Evolutionary conservation across 2,888 invertebrate genomes (phyloP), one percentile per base, ranked within the genome.

Genomic region (Ennomos quercinarius): DNA sequence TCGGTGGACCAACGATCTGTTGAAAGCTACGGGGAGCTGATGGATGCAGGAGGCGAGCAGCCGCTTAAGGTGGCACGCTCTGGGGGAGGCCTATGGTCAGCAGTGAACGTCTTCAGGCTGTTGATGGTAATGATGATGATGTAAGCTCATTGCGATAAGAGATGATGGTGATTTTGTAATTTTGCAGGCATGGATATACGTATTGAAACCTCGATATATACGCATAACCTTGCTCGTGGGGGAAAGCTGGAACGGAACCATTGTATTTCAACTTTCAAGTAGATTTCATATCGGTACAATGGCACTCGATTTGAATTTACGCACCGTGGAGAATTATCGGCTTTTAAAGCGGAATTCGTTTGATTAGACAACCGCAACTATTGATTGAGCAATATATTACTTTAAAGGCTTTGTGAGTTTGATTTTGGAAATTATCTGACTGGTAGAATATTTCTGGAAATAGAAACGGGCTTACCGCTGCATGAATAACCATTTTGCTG

Each of bases 281-380:
- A 44, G 70, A 71, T 80, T 78, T 74, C 71, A 75, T 72, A 74
- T 73, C 65, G 62, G 57, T 48, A 68, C 66, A 72, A 73, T 77
- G 68, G 70, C 73, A 70, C 69, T 71, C 71, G 68, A 76, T 78
- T 73, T 59, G 42, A 64, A 66, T 66, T 67, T 59, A 56, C 64
- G 61, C 65, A 55, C 58, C 61, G 38, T 60, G 45, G 57, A 60
- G 52, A 64, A 64, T 61, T 66, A 63, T 55, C 45, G 36, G 44
- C 51, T 40, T 53, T 61, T 48, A 58, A 63, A 57, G 59, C 53
- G 61, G 61, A 64, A 69, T 69, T 65, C 51, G 60, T 60, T 64
- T 48, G 61, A 61, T 63, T 67, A 67, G 62, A 65, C 61, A 67
- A 59, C 61, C 43, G 54, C 53, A 52, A 55, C 37, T 36, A 52